Base-by-base conservation (phyloP, 1,140 invertebrate species). In the Ostrea denselamellosa region DNA sequence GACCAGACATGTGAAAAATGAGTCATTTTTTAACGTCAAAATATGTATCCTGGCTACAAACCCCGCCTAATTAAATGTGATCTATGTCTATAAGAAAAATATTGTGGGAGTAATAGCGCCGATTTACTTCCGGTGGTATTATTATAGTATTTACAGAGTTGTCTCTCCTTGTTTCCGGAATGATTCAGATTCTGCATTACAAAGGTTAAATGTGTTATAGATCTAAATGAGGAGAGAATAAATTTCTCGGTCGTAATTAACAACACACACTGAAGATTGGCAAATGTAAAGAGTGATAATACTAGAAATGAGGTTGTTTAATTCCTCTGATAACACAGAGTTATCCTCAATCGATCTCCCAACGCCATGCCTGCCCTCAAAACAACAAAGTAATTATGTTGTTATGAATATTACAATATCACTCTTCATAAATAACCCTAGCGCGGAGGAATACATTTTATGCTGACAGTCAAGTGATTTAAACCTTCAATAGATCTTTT, bases 341-440 rank as follows among this genome's bases (percentile, higher is more conserved):
- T 77, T 77, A 77, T 77, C 68, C 68, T 3, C 25, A 14, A 77
- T 77, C 68, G 68, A 77, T 77, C 68, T 77, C 2, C 68, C 12
- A 34, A 77, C 68, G 28, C 22, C 9, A n/a, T 62, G 68, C 28
- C 25, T 34, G 68, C 22, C 68, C 68, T 17, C 68, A 10, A 77
- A 77, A 77, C 68, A 77, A 62, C 56, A 62, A 62, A 77, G 25
- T 77, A 28, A 77, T 77, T 77, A 77, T 25, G 68, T 28, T 28
- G 25, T 77, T 77, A 77, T 77, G 68, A 77, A 77, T 77, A 77
- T 77, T 77, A 77, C 68, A 77, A 77, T 77, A 77, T 77, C 68
- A 77, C 68, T 28, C 68, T 28, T 71, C 65, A 71, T 71, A 22
- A 71, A 71, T 71, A 71, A 71, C 22, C 12, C 68, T 28, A 34